Conservation (phyloP, 1,140 invertebrate genomes). For the Drosophila micromelanica region DNA sequence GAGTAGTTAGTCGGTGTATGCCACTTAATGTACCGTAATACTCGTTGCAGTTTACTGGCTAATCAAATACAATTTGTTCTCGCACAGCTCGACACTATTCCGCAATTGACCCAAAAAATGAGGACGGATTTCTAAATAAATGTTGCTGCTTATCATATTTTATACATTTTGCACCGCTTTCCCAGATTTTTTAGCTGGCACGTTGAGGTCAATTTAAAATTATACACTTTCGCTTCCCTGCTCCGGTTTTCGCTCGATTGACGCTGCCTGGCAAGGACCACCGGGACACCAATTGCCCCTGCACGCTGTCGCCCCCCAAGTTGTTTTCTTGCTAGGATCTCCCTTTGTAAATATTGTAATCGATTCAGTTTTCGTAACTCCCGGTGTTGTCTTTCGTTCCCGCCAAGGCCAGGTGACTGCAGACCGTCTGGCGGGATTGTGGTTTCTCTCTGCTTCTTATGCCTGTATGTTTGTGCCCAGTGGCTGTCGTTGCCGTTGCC, state of each 20-base stretch:
- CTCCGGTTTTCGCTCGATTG: slow-evolving; percentile 72
- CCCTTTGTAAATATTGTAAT: slow-evolving; percentile 80
- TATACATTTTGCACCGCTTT: slow-evolving; percentile 45
- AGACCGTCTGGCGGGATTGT: slow-evolving; percentile 40
- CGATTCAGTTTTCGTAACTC: slow-evolving; percentile 77
- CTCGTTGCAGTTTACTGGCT: slow-evolving; percentile 11
- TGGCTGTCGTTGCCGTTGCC: slow-evolving; percentile 49
- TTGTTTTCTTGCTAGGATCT: slow-evolving; percentile 9
- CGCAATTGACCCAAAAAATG: slow-evolving; percentile 13
- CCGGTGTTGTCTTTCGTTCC: slow-evolving; percentile 4
- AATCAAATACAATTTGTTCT: slow-evolving; percentile 43
- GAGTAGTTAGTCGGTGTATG: background rate
- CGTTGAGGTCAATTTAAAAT: slow-evolving; percentile 79
- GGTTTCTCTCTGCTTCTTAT: slow-evolving; percentile 72
- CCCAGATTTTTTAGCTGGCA: slow-evolving; percentile 31
- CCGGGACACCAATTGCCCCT: background rate
- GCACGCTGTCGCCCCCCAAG: slow-evolving; percentile 4
- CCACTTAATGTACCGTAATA: slow-evolving; percentile 1
- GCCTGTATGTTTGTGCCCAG: slow-evolving; percentile 78
- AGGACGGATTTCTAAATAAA: slow-evolving; percentile 39
- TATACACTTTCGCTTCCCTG: slow-evolving; percentile 79
- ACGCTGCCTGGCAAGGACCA: slow-evolving; percentile 38
- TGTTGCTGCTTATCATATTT: slow-evolving; percentile 71
- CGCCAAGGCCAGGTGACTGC: slow-evolving; percentile 51
- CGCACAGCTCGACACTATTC: no score